Evolutionary conservation across 2,888 invertebrate genomes (phyloP).

Genomic region (Apomyelois bistriatella): DNA sequence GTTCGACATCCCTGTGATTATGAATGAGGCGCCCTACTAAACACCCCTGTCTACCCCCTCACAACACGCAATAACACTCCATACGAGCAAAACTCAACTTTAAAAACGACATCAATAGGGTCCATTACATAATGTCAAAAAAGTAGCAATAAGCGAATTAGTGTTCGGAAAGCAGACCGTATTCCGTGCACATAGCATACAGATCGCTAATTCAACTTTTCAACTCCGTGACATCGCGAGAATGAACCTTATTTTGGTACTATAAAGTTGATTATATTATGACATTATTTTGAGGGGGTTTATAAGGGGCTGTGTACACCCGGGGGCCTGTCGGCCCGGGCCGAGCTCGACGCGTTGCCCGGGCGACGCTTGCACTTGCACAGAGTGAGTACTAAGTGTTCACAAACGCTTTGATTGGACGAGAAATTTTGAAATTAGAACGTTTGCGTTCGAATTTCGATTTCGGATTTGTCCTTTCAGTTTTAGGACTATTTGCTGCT

Average conservation of each 20-base stretch:
- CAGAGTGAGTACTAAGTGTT: conserved; percentile 42
- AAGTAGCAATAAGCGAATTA: conserved; percentile 64
- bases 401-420: conserved; percentile 39
- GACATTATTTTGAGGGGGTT: conserved; percentile 23
- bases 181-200: conserved; percentile 67
- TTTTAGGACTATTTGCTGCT: not conserved
- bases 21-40: conserved; percentile 54
- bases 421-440: conserved; percentile 32
- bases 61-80: conserved; percentile 22
- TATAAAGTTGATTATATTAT: conserved; percentile 33
- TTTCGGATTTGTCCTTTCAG: conserved; percentile 31
- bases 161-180: conserved; percentile 68
- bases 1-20: conserved; percentile 70
- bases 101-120: conserved; percentile 26
- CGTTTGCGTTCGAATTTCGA: conserved; percentile 31
- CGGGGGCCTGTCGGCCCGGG: conserved; percentile 52
- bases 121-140: conserved; percentile 26
- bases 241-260: conserved; percentile 23
- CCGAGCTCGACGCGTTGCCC: conserved; percentile 59
- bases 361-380: conserved; percentile 67
- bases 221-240: conserved; percentile 15
- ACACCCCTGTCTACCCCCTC: conserved; percentile 23
- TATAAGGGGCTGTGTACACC: conserved; percentile 52
- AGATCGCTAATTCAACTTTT: conserved; percentile 59
- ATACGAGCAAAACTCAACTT: conserved; percentile 26